A percentile compares a stretch with the other conserved stretches of the same genome.
phyloP scores from a whole-genome alignment of 2,113 vertebrate genomes.

The Lethenteron reissneri region DNA sequence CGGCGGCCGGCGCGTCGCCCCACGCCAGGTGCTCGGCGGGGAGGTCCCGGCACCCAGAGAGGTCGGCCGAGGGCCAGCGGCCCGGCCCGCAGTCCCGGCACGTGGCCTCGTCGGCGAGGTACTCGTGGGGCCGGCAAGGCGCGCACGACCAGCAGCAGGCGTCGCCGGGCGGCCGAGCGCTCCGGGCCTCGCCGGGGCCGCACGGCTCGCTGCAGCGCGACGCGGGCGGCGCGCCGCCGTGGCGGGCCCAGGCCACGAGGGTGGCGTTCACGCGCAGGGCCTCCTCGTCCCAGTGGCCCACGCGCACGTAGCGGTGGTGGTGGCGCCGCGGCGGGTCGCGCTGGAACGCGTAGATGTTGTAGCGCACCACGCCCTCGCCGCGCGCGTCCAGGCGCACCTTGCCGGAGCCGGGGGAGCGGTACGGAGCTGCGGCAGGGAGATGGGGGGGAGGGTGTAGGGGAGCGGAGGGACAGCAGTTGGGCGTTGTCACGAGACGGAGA shows the following conservation, averaged over 20 bases:
- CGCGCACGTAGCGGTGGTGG: conserved; percentile 47
- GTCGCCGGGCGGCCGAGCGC: conserved; percentile 50
- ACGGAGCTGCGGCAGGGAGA: no score
- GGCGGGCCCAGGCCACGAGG: conserved; percentile 63
- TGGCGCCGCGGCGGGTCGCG: conserved; percentile 26
- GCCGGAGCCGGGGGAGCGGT: no score
- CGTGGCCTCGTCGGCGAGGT: conserved; percentile 79
- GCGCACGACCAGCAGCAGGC: conserved; percentile 99
- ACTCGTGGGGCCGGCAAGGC: conserved; percentile 70
- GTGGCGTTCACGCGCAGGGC: conserved; percentile 46
- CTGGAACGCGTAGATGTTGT: conserved; percentile 96
- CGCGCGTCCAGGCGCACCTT: conserved; percentile 39
- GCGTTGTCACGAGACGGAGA: no score
- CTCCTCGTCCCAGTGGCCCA: conserved; percentile 73
- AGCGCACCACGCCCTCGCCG: conserved; percentile 71
- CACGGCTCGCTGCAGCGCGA: conserved; percentile 2
- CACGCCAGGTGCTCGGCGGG: conserved; percentile 94
- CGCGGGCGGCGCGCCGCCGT: neutral
- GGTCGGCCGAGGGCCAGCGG: conserved; percentile 65
- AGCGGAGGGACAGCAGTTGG: no score
- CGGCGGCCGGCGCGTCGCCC: conserved; percentile 94
- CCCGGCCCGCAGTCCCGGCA: conserved; percentile 64
- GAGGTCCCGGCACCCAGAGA: conserved; percentile 63
- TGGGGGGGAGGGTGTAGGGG: no score
- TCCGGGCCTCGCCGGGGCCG: conserved; percentile 24